Conservation (phyloP, 2,888 invertebrate genomes). For the Euplagia quadripunctaria region DNA sequence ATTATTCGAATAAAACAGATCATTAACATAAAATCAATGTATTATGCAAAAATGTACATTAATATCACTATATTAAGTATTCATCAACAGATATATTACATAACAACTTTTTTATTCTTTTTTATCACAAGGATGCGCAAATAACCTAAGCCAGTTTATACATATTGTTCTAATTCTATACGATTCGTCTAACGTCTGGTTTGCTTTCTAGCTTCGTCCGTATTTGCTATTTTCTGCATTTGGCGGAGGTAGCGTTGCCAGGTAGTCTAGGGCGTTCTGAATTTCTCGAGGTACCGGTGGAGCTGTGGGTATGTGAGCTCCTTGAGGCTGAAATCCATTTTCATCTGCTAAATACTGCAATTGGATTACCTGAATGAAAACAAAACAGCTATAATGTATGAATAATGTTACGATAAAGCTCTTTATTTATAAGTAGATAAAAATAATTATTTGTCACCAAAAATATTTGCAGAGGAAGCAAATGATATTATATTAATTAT, state of each 20-base stretch:
- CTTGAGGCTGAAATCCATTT: constrained; percentile 91
- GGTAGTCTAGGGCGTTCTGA: constrained; percentile 88
- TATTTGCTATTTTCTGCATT: constrained; percentile 64
- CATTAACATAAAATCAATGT: constrained; percentile 44
- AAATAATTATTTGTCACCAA: neutral
- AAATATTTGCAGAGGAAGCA: neutral
- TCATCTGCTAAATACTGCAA: constrained; percentile 91
- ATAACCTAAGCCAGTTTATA: constrained; percentile 23
- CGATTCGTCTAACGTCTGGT: neutral
- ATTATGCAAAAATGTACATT: constrained; percentile 39
- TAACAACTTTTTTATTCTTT: constrained; percentile 23
- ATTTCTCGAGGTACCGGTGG: constrained; percentile 91
- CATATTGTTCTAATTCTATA: constrained; percentile 10
- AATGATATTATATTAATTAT: too few relatives aligned
- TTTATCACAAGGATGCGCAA: constrained; percentile 12
- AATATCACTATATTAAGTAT: constrained; percentile 31
- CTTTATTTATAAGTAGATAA: neutral
- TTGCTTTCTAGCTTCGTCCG: constrained; percentile 45
- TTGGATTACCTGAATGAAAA: constrained; percentile 80
- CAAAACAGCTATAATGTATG: neutral
- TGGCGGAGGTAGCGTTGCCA: constrained; percentile 88
- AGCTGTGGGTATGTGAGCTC: constrained; percentile 88
- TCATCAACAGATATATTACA: constrained; percentile 15
- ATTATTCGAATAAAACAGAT: constrained; percentile 43
- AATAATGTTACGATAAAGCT: neutral